Conservation (phyloP, 2,113 vertebrate genomes). For the Sus scrofa region DNA sequence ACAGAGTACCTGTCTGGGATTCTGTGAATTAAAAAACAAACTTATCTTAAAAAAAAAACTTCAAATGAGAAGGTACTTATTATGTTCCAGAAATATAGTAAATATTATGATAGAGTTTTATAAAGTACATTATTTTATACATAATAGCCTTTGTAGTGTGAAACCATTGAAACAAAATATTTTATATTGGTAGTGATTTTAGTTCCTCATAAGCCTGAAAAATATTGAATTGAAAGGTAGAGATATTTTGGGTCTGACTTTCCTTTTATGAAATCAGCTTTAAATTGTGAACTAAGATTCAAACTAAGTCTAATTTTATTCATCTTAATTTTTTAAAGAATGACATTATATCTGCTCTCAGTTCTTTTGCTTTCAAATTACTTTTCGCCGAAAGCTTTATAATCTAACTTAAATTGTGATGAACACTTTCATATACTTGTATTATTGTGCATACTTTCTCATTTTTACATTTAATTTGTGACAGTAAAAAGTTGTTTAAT, state of each 20-base stretch:
- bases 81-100: not conserved
- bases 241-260: constrained; percentile 34
- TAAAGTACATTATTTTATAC: constrained; percentile 46
- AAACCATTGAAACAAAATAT: constrained; percentile 38
- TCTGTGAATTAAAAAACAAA: constrained; percentile 44
- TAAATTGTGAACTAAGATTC: constrained; percentile 40
- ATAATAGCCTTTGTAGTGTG: not conserved
- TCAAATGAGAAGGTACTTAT: constrained; percentile 34
- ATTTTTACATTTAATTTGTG: constrained; percentile 43
- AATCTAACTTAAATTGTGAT: constrained; percentile 35
- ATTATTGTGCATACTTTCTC: not conserved
- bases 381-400: not conserved
- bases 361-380: constrained; percentile 35
- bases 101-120: constrained; percentile 40
- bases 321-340: constrained; percentile 27
- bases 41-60: not conserved
- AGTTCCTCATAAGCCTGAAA: constrained; percentile 9
- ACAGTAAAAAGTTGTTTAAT: constrained; percentile 51
- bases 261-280: constrained; percentile 43
- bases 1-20: constrained; percentile 6
- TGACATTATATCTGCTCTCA: constrained; percentile 15
- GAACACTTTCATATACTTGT: not conserved
- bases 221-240: constrained; percentile 38
- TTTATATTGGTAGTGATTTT: constrained; percentile 54
- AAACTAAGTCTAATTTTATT: constrained; percentile 51